A percentile compares a stretch with the other conserved stretches of the same genome.
These are phyloP conservation scores for Hystrix brachyura DNA, from an alignment of 2,113 vertebrate species.

Conservation along the genomic window DNA sequence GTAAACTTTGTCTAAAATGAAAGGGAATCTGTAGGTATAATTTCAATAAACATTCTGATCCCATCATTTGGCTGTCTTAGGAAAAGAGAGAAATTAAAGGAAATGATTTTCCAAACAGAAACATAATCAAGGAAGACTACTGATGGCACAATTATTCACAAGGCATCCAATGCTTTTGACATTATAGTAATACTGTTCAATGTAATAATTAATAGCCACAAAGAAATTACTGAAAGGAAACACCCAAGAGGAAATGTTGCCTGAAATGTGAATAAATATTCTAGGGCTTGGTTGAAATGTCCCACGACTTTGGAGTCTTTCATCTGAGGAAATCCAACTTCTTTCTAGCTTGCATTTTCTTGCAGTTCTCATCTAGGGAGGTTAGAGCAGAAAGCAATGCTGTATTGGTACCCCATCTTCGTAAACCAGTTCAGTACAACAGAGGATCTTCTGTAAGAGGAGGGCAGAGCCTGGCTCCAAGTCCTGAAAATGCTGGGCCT, in stretches of 20 bases:
- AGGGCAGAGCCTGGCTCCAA: background rate
- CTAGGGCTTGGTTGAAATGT: slow-evolving; percentile 71
- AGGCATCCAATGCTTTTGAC: slow-evolving; percentile 62
- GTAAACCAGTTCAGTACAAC: background rate
- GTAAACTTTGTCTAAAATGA: background rate
- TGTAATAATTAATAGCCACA: slow-evolving; percentile 72
- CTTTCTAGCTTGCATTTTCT: background rate
- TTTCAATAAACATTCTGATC: slow-evolving; percentile 38
- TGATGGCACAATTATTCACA: slow-evolving; percentile 37
- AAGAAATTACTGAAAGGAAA: slow-evolving; percentile 63
- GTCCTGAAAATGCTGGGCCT: background rate
- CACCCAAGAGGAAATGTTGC: slow-evolving; percentile 48
- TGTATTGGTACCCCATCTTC: background rate
- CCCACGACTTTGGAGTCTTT: slow-evolving; percentile 34
- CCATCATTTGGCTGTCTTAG: background rate
- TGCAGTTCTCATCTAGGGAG: background rate
- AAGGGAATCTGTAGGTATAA: background rate
- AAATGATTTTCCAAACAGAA: slow-evolving; percentile 45
- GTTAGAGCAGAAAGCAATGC: background rate
- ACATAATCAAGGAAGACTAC: background rate
- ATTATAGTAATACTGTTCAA: slow-evolving; percentile 44
- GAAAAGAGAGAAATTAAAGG: slow-evolving; percentile 46
- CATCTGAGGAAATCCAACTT: slow-evolving; percentile 38
- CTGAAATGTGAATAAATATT: slow-evolving; percentile 63
- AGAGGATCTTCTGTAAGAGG: background rate